Evolutionary conservation across 2,888 invertebrate species (phyloP).

Genomic region (Gastracanthus pulcherrimus): DNA sequence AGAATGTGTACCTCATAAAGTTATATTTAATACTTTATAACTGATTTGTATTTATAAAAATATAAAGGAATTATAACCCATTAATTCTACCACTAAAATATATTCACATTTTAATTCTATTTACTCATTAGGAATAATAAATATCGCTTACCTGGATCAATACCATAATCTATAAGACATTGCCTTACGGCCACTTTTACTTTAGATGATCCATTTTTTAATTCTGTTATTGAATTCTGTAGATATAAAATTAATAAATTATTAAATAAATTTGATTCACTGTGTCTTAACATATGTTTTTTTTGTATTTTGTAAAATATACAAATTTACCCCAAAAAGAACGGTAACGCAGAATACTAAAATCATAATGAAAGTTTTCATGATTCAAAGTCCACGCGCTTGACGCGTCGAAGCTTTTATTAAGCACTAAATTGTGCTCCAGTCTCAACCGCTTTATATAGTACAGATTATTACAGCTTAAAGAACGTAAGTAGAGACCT

Average conservation of each 20-base stretch:
- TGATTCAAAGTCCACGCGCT: slow-evolving; percentile 39
- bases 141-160: slow-evolving; percentile 17
- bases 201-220: not conserved
- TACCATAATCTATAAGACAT: slow-evolving; percentile 18
- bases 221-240: not conserved
- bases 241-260: not conserved
- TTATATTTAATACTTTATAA: no score
- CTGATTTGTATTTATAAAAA: no score
- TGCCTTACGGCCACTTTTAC: slow-evolving; percentile 20
- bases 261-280: not conserved
- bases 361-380: slow-evolving; percentile 61
- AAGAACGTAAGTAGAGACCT: not conserved
- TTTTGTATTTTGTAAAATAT: not conserved
- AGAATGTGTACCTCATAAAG: no score
- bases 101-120: not conserved
- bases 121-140: not conserved
- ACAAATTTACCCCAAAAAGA: not conserved
- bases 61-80: no score
- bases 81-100: no score
- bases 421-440: slow-evolving; percentile 30
- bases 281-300: not conserved
- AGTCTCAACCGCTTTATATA: slow-evolving; percentile 28
- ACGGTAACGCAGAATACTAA: slow-evolving; percentile 57
- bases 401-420: slow-evolving; percentile 20
- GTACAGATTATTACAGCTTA: not conserved